phyloP scores from a whole-genome alignment of 2,113 vertebrate genomes.

The Columbina picui region DNA sequence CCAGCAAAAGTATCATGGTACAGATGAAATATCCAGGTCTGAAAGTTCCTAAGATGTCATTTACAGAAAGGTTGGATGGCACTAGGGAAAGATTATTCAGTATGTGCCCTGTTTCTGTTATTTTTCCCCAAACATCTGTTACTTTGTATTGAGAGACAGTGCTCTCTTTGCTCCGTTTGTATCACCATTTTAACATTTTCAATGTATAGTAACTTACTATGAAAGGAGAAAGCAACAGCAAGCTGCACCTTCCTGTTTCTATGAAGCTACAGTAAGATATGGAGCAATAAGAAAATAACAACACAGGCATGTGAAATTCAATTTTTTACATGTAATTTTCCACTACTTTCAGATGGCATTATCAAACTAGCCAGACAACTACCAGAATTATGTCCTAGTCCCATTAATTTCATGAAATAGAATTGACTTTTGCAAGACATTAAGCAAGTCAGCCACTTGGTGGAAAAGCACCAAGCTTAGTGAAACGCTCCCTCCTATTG shows the following conservation, averaged over 20 bases:
- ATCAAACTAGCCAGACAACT: not conserved
- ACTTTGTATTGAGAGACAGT: not conserved
- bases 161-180: not conserved
- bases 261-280: not conserved
- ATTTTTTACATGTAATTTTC: not conserved
- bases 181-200: not conserved
- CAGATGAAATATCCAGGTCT: not conserved
- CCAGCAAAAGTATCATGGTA: not conserved
- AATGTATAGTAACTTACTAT: not conserved
- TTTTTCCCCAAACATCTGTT: constrained; percentile 12
- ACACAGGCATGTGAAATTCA: not conserved
- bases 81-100: not conserved
- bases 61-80: not conserved
- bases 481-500: not conserved
- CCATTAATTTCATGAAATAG: not conserved
- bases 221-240: not conserved
- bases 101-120: not conserved
- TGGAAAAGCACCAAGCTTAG: not conserved
- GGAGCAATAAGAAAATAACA: not conserved
- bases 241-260: not conserved
- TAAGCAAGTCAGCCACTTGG: not conserved
- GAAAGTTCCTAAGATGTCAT: not conserved
- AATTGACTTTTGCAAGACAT: not conserved
- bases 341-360: not conserved
- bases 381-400: not conserved